Evolutionary conservation across 2,113 vertebrate species (phyloP).

Genomic region (Climacteris rufus): DNA sequence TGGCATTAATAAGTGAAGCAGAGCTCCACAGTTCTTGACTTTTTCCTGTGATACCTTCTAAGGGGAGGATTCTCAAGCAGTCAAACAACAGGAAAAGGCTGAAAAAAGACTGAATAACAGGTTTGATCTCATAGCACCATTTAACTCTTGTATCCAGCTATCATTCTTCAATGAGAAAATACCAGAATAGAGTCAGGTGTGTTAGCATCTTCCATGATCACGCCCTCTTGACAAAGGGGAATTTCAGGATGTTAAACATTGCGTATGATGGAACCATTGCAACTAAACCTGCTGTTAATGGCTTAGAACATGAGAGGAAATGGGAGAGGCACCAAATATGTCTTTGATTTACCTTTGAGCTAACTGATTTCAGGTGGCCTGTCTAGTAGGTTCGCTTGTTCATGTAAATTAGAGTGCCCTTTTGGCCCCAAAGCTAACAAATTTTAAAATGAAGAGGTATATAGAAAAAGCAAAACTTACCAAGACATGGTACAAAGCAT

Average conservation of each 20-base stretch:
- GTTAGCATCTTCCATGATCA: background rate
- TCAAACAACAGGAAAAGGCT: background rate
- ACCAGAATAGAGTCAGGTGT: background rate
- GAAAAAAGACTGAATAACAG: background rate
- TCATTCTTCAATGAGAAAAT: background rate
- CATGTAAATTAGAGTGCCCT: constrained; percentile 16
- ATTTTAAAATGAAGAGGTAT: background rate
- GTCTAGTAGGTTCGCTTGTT: background rate
- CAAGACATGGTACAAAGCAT: background rate
- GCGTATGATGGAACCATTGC: background rate
- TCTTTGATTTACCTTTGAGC: constrained; percentile 48
- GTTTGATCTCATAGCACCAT: background rate
- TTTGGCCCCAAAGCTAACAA: constrained; percentile 10
- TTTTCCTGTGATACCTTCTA: background rate
- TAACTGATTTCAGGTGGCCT: constrained; percentile 49
- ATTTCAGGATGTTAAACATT: background rate
- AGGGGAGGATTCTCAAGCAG: background rate
- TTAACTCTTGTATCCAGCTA: background rate
- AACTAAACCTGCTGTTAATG: background rate
- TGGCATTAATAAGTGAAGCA: background rate
- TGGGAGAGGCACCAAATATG: background rate
- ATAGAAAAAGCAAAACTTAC: background rate
- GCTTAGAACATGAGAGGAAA: constrained; percentile 2
- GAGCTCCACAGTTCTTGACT: background rate
- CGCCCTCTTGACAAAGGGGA: background rate